These are phyloP conservation scores for Drosophila picticornis DNA, from an alignment of 2,888 invertebrate genomes.

Conservation along the genomic window DNA sequence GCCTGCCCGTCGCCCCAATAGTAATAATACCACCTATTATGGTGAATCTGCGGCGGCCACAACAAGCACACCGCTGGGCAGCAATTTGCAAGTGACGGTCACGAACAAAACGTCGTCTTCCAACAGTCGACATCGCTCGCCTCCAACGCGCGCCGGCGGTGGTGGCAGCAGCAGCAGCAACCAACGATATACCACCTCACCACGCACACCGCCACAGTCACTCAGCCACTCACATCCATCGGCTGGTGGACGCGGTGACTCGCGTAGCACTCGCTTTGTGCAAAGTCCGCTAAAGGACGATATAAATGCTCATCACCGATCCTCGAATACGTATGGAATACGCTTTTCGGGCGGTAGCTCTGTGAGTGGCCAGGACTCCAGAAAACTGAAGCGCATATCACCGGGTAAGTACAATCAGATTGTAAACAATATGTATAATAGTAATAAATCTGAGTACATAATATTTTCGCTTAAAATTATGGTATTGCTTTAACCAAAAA, in stretches of 20 bases:
- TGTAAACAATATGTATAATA: neutral
- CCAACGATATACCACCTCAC: constrained; percentile 80
- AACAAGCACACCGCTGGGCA: constrained; percentile 62
- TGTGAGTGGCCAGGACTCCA: constrained; percentile 54
- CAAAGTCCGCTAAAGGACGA: constrained; percentile 74
- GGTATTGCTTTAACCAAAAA: neutral
- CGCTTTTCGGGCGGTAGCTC: constrained; percentile 69
- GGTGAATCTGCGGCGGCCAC: constrained; percentile 54
- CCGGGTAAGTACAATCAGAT: constrained; percentile 72
- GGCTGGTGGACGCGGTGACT: constrained; percentile 49
- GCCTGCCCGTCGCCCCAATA: constrained; percentile 82
- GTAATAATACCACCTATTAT: constrained; percentile 79
- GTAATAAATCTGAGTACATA: neutral
- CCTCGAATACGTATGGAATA: constrained; percentile 78
- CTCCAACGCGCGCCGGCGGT: constrained; percentile 50
- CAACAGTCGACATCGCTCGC: constrained; percentile 75
- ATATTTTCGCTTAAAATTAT: neutral
- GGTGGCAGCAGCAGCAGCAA: constrained; percentile 56
- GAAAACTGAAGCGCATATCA: constrained; percentile 81
- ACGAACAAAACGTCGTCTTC: constrained; percentile 71
- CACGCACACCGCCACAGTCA: constrained; percentile 85
- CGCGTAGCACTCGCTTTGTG: constrained; percentile 74
- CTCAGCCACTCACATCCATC: constrained; percentile 45
- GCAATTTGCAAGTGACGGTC: constrained; percentile 79
- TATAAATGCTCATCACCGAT: constrained; percentile 61